These are phyloP conservation scores for Napeogenes sylphis DNA, from an alignment of 2,888 invertebrate genomes.

Conservation along the genomic window DNA sequence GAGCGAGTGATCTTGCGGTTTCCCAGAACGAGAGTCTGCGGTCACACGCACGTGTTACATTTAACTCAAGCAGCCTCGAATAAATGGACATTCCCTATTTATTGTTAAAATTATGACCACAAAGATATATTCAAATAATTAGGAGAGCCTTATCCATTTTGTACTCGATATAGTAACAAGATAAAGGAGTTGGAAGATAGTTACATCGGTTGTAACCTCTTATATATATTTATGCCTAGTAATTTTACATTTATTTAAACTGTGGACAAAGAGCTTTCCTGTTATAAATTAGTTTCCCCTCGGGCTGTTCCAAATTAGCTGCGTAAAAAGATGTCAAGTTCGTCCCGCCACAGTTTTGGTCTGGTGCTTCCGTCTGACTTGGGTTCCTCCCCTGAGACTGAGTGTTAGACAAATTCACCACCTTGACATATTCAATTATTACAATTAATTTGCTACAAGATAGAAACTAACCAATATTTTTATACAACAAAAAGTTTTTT, in stretches of 20 bases:
- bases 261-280: not conserved
- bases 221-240: not conserved
- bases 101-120: constrained; percentile 1
- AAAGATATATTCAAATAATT: too few species aligned
- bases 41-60: constrained; percentile 47
- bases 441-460: not conserved
- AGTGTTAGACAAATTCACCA: constrained; percentile 4
- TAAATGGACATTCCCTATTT: constrained; percentile 18
- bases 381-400: not conserved
- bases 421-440: constrained; percentile 3
- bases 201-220: not conserved
- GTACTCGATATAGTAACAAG: too few species aligned
- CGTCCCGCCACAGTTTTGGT: constrained; percentile 5
- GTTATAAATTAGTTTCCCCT: constrained; percentile 7
- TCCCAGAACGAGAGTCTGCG: constrained; percentile 52
- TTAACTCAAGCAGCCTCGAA: constrained; percentile 41
- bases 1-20: constrained; percentile 72
- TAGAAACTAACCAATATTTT: not conserved
- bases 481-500: not conserved
- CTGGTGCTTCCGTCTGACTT: constrained; percentile 5
- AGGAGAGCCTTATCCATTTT: too few species aligned
- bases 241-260: not conserved
- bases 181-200: too few species aligned
- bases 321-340: constrained; percentile 7
- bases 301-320: constrained; percentile 2